Percentiles rank a stretch among this genome's conserved stretches.
phyloP scores from a whole-genome alignment of 1,140 invertebrate species.

The Cryptotermes secundus region DNA sequence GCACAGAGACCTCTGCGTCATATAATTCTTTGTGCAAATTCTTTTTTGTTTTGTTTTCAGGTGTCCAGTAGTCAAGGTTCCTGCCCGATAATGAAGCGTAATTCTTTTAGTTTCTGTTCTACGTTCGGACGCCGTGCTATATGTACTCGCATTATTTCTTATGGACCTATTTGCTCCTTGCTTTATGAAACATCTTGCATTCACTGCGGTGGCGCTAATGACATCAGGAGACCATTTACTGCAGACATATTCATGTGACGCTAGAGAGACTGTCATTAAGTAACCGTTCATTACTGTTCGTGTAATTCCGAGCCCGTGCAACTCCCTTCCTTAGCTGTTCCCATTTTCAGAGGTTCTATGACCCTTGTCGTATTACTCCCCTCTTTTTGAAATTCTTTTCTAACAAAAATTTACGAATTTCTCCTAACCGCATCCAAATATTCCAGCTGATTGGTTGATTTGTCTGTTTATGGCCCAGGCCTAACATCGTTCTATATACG shows the following conservation, averaged over 20 bases:
- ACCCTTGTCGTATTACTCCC: too few species aligned
- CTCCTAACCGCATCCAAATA: too few species aligned
- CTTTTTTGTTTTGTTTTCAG: not conserved
- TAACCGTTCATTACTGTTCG: not conserved
- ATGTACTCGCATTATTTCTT: not conserved
- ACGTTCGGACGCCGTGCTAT: not conserved
- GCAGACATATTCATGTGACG: not conserved
- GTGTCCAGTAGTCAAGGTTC: not conserved
- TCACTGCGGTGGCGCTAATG: not conserved
- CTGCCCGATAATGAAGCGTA: not conserved
- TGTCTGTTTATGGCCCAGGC: too few species aligned
- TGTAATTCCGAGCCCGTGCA: not conserved
- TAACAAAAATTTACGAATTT: too few species aligned
- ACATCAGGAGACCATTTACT: not conserved
- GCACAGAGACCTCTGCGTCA: not conserved
- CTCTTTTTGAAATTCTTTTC: too few species aligned
- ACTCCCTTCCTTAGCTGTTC: too few species aligned
- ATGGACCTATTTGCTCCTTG: not conserved
- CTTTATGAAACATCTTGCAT: not conserved
- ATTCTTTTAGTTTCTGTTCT: not conserved
- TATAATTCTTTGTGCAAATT: not conserved
- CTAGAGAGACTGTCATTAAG: not conserved
- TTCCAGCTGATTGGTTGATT: too few species aligned
- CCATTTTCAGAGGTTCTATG: too few species aligned
- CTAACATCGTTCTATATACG: too few species aligned